Percentiles rank a stretch among this genome's conserved stretches.
phyloP scores from a whole-genome alignment of 2,113 vertebrate genomes.

The Apodemus speciosus region DNA sequence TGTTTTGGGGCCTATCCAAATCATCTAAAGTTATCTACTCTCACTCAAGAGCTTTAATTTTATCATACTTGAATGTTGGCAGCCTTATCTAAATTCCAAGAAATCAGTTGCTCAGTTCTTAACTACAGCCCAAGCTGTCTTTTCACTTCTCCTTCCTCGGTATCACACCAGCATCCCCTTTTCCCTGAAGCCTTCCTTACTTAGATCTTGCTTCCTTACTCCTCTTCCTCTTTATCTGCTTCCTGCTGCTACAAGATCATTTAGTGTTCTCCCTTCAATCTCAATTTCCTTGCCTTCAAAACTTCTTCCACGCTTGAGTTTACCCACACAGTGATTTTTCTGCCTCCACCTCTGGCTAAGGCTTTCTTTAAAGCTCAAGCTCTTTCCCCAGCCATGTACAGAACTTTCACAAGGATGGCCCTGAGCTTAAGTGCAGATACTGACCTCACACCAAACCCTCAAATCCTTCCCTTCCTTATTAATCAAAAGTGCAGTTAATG shows the following conservation, averaged over 20 bases:
- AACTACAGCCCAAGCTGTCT: not conserved
- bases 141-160: not conserved
- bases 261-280: not conserved
- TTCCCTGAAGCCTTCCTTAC: not conserved
- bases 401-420: not conserved
- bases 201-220: not conserved
- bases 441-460: not conserved
- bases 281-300: conserved; percentile 7
- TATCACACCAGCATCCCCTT: no score
- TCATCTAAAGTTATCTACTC: not conserved
- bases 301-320: not conserved
- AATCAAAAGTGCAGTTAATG: not conserved
- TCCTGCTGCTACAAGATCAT: not conserved
- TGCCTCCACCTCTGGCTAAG: not conserved
- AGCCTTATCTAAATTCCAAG: not conserved
- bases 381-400: not conserved
- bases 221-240: not conserved
- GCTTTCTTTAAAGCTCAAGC: not conserved
- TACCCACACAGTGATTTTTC: not conserved
- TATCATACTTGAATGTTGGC: not conserved
- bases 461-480: not conserved
- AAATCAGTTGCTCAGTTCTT: not conserved
- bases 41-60: not conserved
- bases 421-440: not conserved
- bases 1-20: not conserved